phyloP scores from a whole-genome alignment of 2,113 vertebrate species.

The Crotalus tigris region DNA sequence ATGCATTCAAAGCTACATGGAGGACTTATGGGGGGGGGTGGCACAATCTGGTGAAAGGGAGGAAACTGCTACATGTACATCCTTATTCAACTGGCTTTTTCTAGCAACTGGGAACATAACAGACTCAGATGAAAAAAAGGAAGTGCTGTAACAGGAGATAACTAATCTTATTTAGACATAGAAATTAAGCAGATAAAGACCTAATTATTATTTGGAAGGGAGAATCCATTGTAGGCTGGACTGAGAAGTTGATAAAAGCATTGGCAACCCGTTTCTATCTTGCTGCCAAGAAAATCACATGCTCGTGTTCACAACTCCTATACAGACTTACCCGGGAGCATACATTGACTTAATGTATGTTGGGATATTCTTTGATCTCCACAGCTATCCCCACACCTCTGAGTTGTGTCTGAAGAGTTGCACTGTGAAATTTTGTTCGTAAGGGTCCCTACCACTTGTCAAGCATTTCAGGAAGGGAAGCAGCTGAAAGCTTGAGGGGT shows the following conservation, averaged over 20 bases:
- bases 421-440: not conserved
- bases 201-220: not conserved
- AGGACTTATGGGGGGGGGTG: not conserved
- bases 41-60: not conserved
- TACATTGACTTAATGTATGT: not conserved
- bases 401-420: not conserved
- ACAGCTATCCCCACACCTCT: not conserved
- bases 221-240: not conserved
- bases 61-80: not conserved
- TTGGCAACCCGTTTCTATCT: not conserved
- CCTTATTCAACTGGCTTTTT: not conserved
- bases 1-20: not conserved
- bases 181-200: not conserved
- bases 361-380: not conserved
- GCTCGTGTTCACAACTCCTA: not conserved
- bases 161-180: not conserved
- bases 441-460: not conserved
- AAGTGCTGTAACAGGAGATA: not conserved
- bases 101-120: not conserved
- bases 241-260: not conserved
- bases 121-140: not conserved
- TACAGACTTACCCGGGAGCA: not conserved
- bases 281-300: not conserved
- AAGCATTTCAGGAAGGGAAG: conserved; percentile 13
- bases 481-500: conserved; percentile 1